These are phyloP conservation scores for Siniperca chuatsi DNA, from an alignment of 2,113 vertebrate species.

Conservation along the genomic window DNA sequence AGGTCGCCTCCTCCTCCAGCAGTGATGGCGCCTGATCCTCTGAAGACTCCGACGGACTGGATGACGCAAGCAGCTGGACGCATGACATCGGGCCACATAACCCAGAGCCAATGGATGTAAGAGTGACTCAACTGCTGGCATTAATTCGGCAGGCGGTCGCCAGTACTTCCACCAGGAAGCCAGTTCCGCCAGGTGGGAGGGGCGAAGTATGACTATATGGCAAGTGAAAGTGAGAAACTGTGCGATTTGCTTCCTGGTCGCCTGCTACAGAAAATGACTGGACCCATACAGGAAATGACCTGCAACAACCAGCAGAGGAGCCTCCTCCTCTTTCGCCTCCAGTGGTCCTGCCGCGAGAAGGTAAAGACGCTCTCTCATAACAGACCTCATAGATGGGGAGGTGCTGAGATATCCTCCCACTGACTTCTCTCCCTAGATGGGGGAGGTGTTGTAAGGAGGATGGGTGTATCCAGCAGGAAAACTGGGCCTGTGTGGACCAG, in stretches of 20 bases:
- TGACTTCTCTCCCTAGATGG: slow-evolving; percentile 75
- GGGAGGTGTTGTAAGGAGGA: slow-evolving; percentile 87
- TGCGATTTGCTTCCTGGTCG: not conserved
- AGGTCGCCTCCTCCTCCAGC: not conserved
- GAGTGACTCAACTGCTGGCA: slow-evolving; percentile 79
- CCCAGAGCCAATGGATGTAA: slow-evolving; percentile 73
- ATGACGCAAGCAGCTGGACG: slow-evolving; percentile 80
- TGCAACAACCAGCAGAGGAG: slow-evolving; percentile 82
- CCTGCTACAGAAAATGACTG: slow-evolving; percentile 86
- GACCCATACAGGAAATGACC: slow-evolving; percentile 88
- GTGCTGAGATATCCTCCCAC: not conserved
- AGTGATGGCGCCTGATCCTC: slow-evolving; percentile 86
- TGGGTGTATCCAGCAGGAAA: slow-evolving; percentile 86
- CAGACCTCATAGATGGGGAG: too few species aligned
- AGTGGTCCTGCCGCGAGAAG: slow-evolving; percentile 83
- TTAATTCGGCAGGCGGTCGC: slow-evolving; percentile 88
- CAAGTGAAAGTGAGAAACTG: too few species aligned
- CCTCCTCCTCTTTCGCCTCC: slow-evolving; percentile 77
- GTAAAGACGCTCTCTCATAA: too few species aligned
- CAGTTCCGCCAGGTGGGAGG: slow-evolving; percentile 85
- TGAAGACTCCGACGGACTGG: slow-evolving; percentile 86
- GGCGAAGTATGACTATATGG: too few species aligned
- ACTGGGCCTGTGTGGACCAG: slow-evolving; percentile 87
- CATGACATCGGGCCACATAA: slow-evolving; percentile 76
- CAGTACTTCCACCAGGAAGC: slow-evolving; percentile 87